Conservation (phyloP, 2,797 vertebrate species). For the Phrynocephalus forsythii region DNA sequence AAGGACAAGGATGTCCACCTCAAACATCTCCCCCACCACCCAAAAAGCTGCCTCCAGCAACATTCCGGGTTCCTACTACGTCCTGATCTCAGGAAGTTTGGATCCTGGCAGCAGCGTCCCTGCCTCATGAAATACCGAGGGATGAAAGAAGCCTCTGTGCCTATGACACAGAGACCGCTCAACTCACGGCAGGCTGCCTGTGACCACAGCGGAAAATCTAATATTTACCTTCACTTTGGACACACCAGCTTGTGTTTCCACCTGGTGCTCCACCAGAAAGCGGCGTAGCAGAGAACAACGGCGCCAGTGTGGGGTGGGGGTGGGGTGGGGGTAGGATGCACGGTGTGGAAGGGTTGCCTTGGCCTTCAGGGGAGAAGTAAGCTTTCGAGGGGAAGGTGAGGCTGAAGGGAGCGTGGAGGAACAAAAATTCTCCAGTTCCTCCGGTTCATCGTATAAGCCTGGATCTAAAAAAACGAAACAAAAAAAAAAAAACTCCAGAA, state of each 20-base stretch:
- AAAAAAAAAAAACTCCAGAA: too few relatives aligned
- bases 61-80: background rate
- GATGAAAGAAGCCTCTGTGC: slow-evolving; percentile 70
- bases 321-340: background rate
- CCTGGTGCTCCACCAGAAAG: background rate
- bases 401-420: fast-evolving
- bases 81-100: background rate
- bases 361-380: background rate
- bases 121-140: background rate
- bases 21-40: background rate
- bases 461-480: background rate
- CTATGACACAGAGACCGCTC: slow-evolving; percentile 23
- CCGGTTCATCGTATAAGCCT: background rate
- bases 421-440: background rate
- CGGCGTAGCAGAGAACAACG: slow-evolving; percentile 37
- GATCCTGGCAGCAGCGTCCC: background rate
- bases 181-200: slow-evolving; percentile 44
- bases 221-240: slow-evolving; percentile 64
- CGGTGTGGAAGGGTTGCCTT: background rate
- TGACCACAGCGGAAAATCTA: slow-evolving; percentile 66
- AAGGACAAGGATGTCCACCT: too few relatives aligned
- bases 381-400: background rate
- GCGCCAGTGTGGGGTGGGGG: background rate
- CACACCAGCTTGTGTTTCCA: slow-evolving; percentile 63
- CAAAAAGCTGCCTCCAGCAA: background rate